These are phyloP conservation scores for Agrotis puta DNA, from an alignment of 2,888 invertebrate genomes.

Conservation along the genomic window DNA sequence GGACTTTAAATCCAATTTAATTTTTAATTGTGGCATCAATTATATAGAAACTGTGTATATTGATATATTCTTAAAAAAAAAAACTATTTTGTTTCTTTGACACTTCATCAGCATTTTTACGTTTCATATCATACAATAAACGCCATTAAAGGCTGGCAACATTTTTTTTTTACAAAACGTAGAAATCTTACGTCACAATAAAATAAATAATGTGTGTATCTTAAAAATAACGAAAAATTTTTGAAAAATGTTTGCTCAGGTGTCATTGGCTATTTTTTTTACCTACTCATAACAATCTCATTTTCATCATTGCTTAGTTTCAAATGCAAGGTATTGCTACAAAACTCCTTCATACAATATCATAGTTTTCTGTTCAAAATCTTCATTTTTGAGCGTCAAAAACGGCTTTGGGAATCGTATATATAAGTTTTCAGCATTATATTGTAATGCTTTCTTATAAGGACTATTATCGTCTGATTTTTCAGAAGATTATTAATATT, in stretches of 20 bases:
- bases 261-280: conserved; percentile 12
- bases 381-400: conserved; percentile 10
- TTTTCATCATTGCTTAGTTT: conserved; percentile 22
- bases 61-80: no score
- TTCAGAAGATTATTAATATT: conserved; percentile 12
- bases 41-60: conserved; percentile 6
- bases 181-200: conserved; percentile 1
- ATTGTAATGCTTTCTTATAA: neutral
- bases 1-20: neutral
- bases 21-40: conserved; percentile 13
- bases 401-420: neutral
- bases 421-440: neutral
- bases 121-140: neutral
- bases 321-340: conserved; percentile 11
- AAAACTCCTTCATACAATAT: conserved; percentile 19
- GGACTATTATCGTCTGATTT: neutral
- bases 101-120: neutral
- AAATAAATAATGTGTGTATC: neutral
- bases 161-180: conserved; percentile 1
- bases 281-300: neutral
- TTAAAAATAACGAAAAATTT: conserved; percentile 4
- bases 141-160: conserved; percentile 12
- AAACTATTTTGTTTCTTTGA: neutral
- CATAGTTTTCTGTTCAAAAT: conserved; percentile 4
- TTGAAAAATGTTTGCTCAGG: neutral